A percentile compares a stretch with the other conserved stretches of the same genome.
phyloP scores from a whole-genome alignment of 2,888 invertebrate genomes.

The Eumerus sabulonum region DNA sequence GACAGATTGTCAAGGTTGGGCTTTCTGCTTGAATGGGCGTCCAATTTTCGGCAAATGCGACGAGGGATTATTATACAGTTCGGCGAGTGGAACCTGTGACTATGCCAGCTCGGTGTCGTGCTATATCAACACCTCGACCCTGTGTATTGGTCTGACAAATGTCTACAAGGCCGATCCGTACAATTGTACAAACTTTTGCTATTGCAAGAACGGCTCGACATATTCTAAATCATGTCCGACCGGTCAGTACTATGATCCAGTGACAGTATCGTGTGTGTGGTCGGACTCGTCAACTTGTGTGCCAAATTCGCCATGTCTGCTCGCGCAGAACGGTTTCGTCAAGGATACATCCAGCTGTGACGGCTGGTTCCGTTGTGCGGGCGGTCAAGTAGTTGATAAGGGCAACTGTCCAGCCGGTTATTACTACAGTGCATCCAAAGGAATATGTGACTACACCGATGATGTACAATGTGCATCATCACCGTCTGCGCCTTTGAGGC shows the following conservation, averaged over 20 bases:
- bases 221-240: neutral
- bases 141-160: conserved; percentile 23
- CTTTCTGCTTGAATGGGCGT: conserved; percentile 72
- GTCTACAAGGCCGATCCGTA: conserved; percentile 39
- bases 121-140: conserved; percentile 6
- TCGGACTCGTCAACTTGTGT: conserved; percentile 69
- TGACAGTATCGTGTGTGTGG: conserved; percentile 69
- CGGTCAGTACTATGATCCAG: conserved; percentile 36
- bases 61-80: conserved; percentile 71
- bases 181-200: conserved; percentile 38
- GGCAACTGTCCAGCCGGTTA: conserved; percentile 71
- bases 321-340: conserved; percentile 71
- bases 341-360: conserved; percentile 72
- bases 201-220: conserved; percentile 26
- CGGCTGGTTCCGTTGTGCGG: conserved; percentile 73
- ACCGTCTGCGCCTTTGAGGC: neutral
- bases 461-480: conserved; percentile 70
- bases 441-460: conserved; percentile 71
- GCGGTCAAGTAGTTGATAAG: conserved; percentile 71
- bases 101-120: conserved; percentile 19
- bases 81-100: conserved; percentile 31
- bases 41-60: conserved; percentile 71
- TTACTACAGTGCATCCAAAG: conserved; percentile 70
- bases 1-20: conserved; percentile 72
- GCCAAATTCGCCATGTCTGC: conserved; percentile 73